Base-by-base conservation (phyloP, 2,797 vertebrate species). In the Sternotherus odoratus region DNA sequence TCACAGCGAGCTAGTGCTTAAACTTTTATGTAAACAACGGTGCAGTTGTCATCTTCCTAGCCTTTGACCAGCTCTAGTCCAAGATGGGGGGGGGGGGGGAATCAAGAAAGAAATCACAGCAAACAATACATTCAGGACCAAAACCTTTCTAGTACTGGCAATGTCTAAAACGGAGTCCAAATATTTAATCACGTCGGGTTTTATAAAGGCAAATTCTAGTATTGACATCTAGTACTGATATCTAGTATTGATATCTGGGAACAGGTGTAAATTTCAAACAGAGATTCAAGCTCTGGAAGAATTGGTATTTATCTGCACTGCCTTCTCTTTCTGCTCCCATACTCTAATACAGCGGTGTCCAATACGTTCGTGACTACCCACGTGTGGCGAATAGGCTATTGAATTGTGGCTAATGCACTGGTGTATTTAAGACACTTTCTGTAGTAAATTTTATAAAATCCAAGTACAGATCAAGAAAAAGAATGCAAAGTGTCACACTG, bases 41-140 rank as follows among this genome's bases (percentile, higher is more conserved):
- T 0, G 51, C 19, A 2, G 1, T 24, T 13, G 6, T 1, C 2
- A 5, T 8, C 30, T 1, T 1, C 1, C 6, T 28, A 4, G 3
- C 5, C 28, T n/a, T 43, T 51, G 36, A 77, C 66, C 69, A 1
- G 0, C 9, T 49, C 72, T 13, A 46, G 11, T 12, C 39, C 9
- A 46, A n/a, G n/a, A n/a, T n/a, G n/a, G n/a, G n/a, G n/a, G n/a
- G n/a, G n/a, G n/a, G n/a, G n/a, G n/a, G n/a, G n/a, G n/a, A n/a
- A n/a, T 13, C 16, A 2, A n/a, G 21, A 78, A 24, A 80, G 26
- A 39, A 57, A 39, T 17, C 9, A 80, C 39, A 46, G 28, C 54
- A 46, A 39, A 43, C 28, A 80, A 1, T 43, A 30, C 12, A 16
- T 75, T 75, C 66, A 69, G 66, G 36, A 69, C 23, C 19, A 39